Evolutionary conservation across 2,888 invertebrate species (phyloP).

Genomic region (Tenthredo mesomela): DNA sequence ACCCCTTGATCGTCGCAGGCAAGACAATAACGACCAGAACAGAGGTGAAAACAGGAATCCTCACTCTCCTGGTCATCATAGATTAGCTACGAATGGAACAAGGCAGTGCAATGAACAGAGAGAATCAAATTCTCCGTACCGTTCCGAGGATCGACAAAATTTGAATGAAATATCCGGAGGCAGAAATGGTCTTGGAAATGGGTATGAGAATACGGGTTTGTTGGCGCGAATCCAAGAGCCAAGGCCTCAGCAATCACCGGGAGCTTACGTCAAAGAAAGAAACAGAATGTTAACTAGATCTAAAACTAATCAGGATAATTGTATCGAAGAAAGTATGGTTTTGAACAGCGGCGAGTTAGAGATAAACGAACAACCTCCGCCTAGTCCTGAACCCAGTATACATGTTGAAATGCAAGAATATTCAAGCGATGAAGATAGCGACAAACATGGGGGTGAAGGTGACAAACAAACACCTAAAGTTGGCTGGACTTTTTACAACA

Average conservation of each 20-base stretch:
- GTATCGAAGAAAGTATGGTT: conserved; percentile 31
- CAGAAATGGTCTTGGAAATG: background rate
- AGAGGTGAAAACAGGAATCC: background rate
- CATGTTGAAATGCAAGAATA: conserved; percentile 80
- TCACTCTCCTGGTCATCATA: background rate
- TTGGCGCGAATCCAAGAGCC: background rate
- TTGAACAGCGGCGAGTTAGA: conserved; percentile 66
- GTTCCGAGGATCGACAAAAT: conserved; percentile 21
- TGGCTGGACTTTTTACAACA: conserved; percentile 87
- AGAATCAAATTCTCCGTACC: conserved; percentile 38
- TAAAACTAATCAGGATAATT: conserved; percentile 27
- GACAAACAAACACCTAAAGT: conserved; percentile 80
- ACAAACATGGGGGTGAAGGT: conserved; percentile 67
- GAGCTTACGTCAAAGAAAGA: background rate
- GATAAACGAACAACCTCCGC: conserved; percentile 71
- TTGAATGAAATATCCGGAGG: background rate
- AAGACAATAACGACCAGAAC: conserved; percentile 6
- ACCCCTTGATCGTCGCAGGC: conserved; percentile 9
- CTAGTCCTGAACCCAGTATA: conserved; percentile 79
- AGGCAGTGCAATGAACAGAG: background rate
- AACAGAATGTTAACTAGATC: conserved; percentile 4
- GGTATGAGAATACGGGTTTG: too few relatives aligned
- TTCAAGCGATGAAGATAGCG: conserved; percentile 76
- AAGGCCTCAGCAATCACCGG: conserved; percentile 25
- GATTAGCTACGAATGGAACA: conserved; percentile 8